Evolutionary conservation across 2,113 vertebrate genomes (phyloP), one percentile per base, ranked within the genome.

Genomic region (Apteryx owenii): DNA sequence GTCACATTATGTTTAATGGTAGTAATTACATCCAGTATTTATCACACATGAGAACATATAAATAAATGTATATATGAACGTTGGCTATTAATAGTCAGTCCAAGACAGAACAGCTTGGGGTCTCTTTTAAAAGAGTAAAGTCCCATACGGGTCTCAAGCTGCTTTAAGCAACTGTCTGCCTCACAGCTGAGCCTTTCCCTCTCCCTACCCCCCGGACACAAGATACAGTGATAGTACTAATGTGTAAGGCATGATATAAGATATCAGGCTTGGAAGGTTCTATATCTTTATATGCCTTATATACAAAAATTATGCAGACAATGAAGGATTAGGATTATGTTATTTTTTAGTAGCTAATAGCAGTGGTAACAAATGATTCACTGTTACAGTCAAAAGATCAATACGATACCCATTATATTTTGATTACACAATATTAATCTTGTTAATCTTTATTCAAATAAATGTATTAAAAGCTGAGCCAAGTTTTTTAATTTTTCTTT

Each of bases 401-500:
- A 73, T 85, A 51, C 85, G 89, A 18, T 85, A 86, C 68, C 79
- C 31, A n/a, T 40, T 96, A 85, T 91, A 75, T 97, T 97, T 97
- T 93, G 48, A 88, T 76, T 62, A 85, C 93, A 84, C 69, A 89
- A 89, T 85, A 88, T 66, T 58, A 38, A 79, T 38, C 91, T 94
- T 96, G 71, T 80, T 80, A 93, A 91, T 94, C 84, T 89, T 61
- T 92, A 89, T 93, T 96, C 85, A 96, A 95, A 95, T 95, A 88
- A 96, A 95, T 94, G 65, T 96, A 91, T 91, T 95, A 92, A 96
- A 95, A 98, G 97, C 96, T 98, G 96, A 98, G 98, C 92, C 56
- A 96, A 93, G 75, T 97, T 53, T 91, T 95, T 97, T 96, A 93
- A 98, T 97, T 97, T 98, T 98, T 97, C 92, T 98, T 97, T 98